Percentiles rank a stretch among this genome's conserved stretches.
These are phyloP conservation scores for Thera obeliscata DNA, from an alignment of 2,888 invertebrate species.

Conservation along the genomic window DNA sequence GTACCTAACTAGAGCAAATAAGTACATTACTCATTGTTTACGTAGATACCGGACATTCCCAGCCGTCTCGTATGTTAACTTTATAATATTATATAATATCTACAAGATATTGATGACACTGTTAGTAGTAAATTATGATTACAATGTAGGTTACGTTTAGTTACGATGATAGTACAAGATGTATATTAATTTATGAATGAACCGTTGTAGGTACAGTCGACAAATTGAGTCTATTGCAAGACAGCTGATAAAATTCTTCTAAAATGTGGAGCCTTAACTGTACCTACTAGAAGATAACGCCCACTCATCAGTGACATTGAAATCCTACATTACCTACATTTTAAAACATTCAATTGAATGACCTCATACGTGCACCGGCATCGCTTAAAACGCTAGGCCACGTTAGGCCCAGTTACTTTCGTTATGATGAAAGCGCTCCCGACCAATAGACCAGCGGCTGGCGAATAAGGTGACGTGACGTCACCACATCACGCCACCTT, in stretches of 20 bases:
- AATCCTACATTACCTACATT: slow-evolving; percentile 18
- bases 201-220: slow-evolving; percentile 14
- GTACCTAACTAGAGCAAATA: slow-evolving; percentile 27
- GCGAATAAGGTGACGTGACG: slow-evolving; percentile 80
- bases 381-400: slow-evolving; percentile 44
- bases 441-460: slow-evolving; percentile 68
- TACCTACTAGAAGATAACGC: slow-evolving; percentile 3
- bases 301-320: slow-evolving; percentile 37
- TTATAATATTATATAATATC: slow-evolving; percentile 16
- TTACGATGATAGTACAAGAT: slow-evolving; percentile 26
- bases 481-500: slow-evolving; percentile 84
- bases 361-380: slow-evolving; percentile 47
- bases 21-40: slow-evolving; percentile 41
- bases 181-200: slow-evolving; percentile 29
- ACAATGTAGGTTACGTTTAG: slow-evolving; percentile 22
- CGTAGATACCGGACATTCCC: slow-evolving; percentile 32
- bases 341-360: slow-evolving; percentile 41
- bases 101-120: slow-evolving; percentile 28
- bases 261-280: background rate
- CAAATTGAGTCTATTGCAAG: background rate
- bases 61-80: slow-evolving; percentile 24
- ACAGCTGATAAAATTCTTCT: background rate
- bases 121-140: slow-evolving; percentile 28
- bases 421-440: slow-evolving; percentile 53
- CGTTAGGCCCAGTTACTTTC: slow-evolving; percentile 44